phyloP scores from a whole-genome alignment of 2,797 vertebrate genomes.

The Enoplosus armatus region DNA sequence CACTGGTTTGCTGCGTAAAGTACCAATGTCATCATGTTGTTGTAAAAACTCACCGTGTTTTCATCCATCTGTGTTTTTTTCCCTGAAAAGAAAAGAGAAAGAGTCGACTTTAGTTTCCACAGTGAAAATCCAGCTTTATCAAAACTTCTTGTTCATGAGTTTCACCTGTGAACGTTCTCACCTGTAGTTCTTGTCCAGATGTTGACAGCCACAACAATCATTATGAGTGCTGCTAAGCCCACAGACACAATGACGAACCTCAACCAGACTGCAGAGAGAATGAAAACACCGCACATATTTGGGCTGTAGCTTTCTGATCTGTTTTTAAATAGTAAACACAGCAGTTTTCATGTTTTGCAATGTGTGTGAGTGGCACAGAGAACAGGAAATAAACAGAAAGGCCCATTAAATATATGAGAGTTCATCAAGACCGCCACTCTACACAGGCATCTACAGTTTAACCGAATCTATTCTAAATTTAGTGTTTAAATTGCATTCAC shows the following conservation, averaged over 20 bases:
- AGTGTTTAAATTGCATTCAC: no score
- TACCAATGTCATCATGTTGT: not conserved
- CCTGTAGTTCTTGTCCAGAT: not conserved
- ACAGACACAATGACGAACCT: not conserved
- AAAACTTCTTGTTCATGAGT: no score
- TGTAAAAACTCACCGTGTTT: conserved; percentile 22
- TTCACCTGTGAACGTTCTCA: not conserved
- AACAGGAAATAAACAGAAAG: no score
- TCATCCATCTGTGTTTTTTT: not conserved
- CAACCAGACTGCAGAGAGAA: not conserved
- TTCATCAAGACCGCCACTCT: no score
- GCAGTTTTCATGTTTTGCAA: no score
- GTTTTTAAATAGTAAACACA: no score
- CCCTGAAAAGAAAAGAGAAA: not conserved
- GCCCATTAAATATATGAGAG: no score
- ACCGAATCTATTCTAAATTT: no score
- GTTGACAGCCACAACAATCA: not conserved
- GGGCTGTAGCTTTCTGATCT: no score
- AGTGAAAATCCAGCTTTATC: not conserved
- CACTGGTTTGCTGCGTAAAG: not conserved
- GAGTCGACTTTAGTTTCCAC: not conserved
- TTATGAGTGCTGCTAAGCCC: not conserved
- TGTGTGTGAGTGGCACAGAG: no score
- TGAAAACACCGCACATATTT: not conserved
- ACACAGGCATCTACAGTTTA: no score